Percentiles rank a stretch among this genome's conserved stretches.
phyloP scores from a whole-genome alignment of 2,797 vertebrate genomes.

The Diplodus sargus region DNA sequence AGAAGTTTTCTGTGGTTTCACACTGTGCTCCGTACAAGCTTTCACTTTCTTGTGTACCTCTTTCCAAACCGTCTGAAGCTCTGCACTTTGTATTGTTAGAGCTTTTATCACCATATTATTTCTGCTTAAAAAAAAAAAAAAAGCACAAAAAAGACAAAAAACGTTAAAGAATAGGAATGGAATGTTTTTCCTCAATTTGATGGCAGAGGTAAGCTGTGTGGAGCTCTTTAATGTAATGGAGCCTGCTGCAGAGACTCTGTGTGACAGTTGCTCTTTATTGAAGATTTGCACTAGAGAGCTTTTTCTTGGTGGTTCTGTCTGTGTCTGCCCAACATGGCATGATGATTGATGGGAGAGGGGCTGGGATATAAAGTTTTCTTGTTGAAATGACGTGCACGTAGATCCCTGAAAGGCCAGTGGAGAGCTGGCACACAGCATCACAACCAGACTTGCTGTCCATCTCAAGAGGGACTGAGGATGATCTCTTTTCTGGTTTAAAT shows the following conservation, averaged over 20 bases:
- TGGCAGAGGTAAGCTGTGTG: slow-evolving; percentile 63
- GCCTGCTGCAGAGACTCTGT: slow-evolving; percentile 66
- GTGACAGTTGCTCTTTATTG: slow-evolving; percentile 83
- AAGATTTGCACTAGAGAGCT: slow-evolving; percentile 80
- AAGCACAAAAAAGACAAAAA: slow-evolving; percentile 41
- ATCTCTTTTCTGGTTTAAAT: slow-evolving; percentile 51
- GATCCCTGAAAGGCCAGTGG: slow-evolving; percentile 80
- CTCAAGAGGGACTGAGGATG: slow-evolving; percentile 69
- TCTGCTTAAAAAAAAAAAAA: slow-evolving; percentile 33
- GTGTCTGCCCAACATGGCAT: slow-evolving; percentile 71
- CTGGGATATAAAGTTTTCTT: slow-evolving; percentile 78
- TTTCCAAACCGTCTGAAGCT: slow-evolving; percentile 55
- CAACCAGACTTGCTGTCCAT: slow-evolving; percentile 75
- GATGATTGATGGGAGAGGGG: slow-evolving; percentile 82
- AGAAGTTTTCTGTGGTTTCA: slow-evolving; percentile 57
- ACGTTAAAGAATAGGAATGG: slow-evolving; percentile 43
- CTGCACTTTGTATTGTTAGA: slow-evolving; percentile 50
- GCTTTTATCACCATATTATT: slow-evolving; percentile 57
- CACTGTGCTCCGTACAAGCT: slow-evolving; percentile 43
- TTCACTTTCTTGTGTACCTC: slow-evolving; percentile 46
- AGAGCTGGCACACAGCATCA: slow-evolving; percentile 69
- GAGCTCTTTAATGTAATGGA: slow-evolving; percentile 70
- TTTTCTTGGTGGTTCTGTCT: slow-evolving; percentile 76
- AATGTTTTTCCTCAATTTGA: slow-evolving; percentile 62
- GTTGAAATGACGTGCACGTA: slow-evolving; percentile 84